Base-by-base conservation (phyloP, 1,140 invertebrate species). In the Battus philenor region DNA sequence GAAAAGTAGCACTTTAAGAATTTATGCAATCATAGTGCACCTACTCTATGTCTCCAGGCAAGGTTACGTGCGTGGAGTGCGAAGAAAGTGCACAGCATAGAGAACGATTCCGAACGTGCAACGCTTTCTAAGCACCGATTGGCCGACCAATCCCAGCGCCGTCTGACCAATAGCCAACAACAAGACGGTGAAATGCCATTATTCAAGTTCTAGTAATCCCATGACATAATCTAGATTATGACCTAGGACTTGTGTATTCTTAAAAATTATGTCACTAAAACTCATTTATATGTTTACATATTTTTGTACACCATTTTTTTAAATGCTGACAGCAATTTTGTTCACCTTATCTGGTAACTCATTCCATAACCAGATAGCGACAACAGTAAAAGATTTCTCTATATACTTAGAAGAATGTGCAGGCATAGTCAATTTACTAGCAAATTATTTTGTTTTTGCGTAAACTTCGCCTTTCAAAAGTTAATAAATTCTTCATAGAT, bases 141-240 rank as follows among this genome's bases (percentile, higher is more conserved):
- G 54, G 46, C 29, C 44, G 46, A 47, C 50, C 48, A 27, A 22
- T 59, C 20, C 58, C 53, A 41, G 54, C 43, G 16, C 7, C 45
- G 54, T 46, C 47, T 60, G 39, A 18, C 39, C 50, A 63, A 66
- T 59, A 47, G 58, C 47, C 45, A 43, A 27, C 38, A 47, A 32
- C 45, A 31, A 33, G 24, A 62, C 39, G 67, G 65, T 62, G 57
- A 61, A 64, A 68, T 57, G 64, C 60, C 48, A 77, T 68, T 72
- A 76, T 74, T 70, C 68, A 63, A 81, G 72, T 67, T 78, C 79
- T 50, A 83, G 67, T 78, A 80, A 77, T 71, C 76, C 63, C 66
- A 72, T 83, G 75, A 81, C 77, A 83, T 81, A 83, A 83, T 77
- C 68, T 64, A 65, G 53, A 70, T 75, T 63, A 10, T 10, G 33